Conservation (phyloP, 1,140 invertebrate species). For the Chlorops oryzae region DNA sequence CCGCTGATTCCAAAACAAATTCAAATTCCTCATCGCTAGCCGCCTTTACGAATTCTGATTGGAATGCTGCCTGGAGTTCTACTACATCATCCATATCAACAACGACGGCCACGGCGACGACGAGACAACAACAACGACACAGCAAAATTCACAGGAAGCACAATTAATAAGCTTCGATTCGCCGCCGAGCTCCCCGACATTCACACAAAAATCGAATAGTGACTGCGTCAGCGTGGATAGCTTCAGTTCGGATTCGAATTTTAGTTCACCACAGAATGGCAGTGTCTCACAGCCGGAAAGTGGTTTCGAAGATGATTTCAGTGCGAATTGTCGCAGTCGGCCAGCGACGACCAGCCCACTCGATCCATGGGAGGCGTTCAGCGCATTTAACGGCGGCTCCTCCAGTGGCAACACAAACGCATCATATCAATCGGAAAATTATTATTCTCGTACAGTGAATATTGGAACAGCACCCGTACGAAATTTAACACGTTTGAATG, state of each 20-base stretch:
- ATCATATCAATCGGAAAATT: no score
- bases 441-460: slow-evolving; percentile 3
- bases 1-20: slow-evolving; percentile 10
- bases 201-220: slow-evolving; percentile 65
- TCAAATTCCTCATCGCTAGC: slow-evolving; percentile 9
- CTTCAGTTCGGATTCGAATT: slow-evolving; percentile 61
- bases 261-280: slow-evolving; percentile 52
- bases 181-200: slow-evolving; percentile 65
- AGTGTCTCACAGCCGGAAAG: slow-evolving; percentile 67
- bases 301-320: slow-evolving; percentile 71
- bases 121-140: background rate
- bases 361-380: slow-evolving; percentile 50
- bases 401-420: slow-evolving; percentile 2
- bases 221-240: slow-evolving; percentile 67
- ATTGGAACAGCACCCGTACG: slow-evolving; percentile 39
- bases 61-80: slow-evolving; percentile 37
- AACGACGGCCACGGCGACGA: background rate
- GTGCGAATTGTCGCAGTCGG: slow-evolving; percentile 49
- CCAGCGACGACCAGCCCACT: slow-evolving; percentile 49
- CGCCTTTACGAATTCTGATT: slow-evolving; percentile 25
- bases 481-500: slow-evolving; percentile 30
- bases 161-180: slow-evolving; percentile 58
- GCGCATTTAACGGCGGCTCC: slow-evolving; percentile 37
- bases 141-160: slow-evolving; percentile 23
- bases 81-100: slow-evolving; percentile 10